Evolutionary conservation across 2,113 vertebrate genomes (phyloP).

Genomic region (Oreamnos americanus): DNA sequence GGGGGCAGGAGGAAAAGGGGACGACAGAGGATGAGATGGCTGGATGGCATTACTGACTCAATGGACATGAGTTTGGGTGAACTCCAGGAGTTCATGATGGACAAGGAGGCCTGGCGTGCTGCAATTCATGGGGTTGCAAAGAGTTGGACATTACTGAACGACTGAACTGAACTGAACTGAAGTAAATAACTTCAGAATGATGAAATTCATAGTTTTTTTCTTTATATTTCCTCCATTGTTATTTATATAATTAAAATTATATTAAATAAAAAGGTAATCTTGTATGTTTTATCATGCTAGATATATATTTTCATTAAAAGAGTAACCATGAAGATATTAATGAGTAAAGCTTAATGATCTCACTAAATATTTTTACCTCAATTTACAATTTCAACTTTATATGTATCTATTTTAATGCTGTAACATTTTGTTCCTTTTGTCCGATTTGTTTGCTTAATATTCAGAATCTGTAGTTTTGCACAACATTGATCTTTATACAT

Average conservation of each 20-base stretch:
- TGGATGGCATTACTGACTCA: no score
- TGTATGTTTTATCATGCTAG: not conserved
- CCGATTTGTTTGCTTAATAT: not conserved
- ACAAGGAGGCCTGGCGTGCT: no score
- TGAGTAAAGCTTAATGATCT: not conserved
- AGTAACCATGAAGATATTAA: not conserved
- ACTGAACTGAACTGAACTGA: no score
- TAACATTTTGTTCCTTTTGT: not conserved
- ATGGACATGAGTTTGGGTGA: no score
- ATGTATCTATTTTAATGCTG: not conserved
- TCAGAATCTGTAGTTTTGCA: not conserved
- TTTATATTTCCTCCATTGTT: not conserved
- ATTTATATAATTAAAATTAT: not conserved
- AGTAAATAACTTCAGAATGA: not conserved
- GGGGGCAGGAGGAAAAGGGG: no score
- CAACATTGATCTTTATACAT: not conserved
- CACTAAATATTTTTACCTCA: not conserved
- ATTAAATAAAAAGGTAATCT: not conserved
- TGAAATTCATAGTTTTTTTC: not conserved
- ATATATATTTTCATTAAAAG: not conserved
- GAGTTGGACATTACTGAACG: fast-evolving
- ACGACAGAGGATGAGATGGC: no score
- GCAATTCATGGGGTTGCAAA: no score
- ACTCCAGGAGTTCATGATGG: no score
- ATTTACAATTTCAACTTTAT: not conserved